These are phyloP conservation scores for Oxyura jamaicensis DNA, from an alignment of 2,113 vertebrate genomes.

Conservation along the genomic window DNA sequence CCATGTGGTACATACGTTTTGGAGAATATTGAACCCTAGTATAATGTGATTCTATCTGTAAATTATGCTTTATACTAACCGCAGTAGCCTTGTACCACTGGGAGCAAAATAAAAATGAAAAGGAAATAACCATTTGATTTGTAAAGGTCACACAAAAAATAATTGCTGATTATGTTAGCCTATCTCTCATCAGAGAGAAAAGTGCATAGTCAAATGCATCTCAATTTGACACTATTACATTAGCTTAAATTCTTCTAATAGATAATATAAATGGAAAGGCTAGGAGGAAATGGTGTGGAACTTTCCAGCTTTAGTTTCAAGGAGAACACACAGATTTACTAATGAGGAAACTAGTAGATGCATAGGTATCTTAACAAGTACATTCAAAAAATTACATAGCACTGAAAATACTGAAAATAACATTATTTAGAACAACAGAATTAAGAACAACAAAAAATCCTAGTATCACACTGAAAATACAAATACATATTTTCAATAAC, in stretches of 20 bases:
- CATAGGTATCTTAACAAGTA: neutral
- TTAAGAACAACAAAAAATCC: neutral
- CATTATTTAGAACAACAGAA: too few species aligned
- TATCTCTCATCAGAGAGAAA: constrained; percentile 35
- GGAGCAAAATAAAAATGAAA: constrained; percentile 39
- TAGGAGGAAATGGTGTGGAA: constrained; percentile 6
- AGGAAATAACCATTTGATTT: constrained; percentile 50
- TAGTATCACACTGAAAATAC: neutral
- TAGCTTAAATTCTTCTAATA: constrained; percentile 1
- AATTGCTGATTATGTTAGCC: constrained; percentile 49
- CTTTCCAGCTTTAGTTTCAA: constrained; percentile 1
- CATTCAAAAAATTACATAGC: neutral
- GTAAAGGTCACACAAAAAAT: constrained; percentile 59
- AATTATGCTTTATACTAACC: constrained; percentile 42
- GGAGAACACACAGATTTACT: neutral
- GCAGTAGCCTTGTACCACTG: constrained; percentile 6
- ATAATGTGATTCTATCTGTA: constrained; percentile 9
- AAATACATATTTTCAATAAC: neutral
- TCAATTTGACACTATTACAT: neutral
- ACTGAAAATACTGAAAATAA: neutral
- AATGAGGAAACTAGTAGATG: neutral
- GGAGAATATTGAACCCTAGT: neutral
- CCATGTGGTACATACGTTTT: neutral
- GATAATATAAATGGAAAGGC: neutral
- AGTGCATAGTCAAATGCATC: constrained; percentile 4